phyloP scores from a whole-genome alignment of 2,888 invertebrate species.

The Cephus rjabovi region DNA sequence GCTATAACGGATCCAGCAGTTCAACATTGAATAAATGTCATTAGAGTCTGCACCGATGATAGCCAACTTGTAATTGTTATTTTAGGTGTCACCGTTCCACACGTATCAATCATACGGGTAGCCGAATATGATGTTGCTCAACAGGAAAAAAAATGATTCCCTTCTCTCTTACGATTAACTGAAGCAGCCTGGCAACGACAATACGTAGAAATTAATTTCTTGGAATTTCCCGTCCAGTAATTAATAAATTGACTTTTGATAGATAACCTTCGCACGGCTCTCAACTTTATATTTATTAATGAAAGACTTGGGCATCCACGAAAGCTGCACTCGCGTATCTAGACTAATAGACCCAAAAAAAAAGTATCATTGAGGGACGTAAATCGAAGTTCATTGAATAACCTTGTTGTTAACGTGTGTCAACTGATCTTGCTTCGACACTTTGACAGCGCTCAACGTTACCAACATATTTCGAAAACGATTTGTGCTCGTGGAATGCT shows the following conservation, averaged over 20 bases:
- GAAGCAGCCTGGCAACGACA: not conserved
- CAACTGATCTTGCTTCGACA: not conserved
- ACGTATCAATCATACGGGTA: not conserved
- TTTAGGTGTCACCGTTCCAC: conserved; percentile 32
- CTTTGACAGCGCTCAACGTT: conserved; percentile 16
- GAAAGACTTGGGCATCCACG: not conserved
- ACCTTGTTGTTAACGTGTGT: not conserved
- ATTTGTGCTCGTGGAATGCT: conserved; percentile 54
- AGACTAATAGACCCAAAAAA: conserved; percentile 40
- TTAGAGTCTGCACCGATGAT: conserved; percentile 46
- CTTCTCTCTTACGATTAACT: not conserved
- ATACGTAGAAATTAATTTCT: not conserved
- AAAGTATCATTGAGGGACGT: conserved; percentile 21
- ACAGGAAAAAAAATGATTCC: not conserved
- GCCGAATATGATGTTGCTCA: not conserved
- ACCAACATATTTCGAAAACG: conserved; percentile 27
- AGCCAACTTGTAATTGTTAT: conserved; percentile 52
- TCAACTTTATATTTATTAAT: not conserved
- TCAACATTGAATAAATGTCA: conserved; percentile 45
- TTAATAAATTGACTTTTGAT: not conserved
- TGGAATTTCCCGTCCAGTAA: not conserved
- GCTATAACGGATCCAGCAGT: conserved; percentile 53
- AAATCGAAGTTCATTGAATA: not conserved
- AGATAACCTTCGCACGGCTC: not conserved
- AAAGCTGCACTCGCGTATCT: conserved; percentile 32